A percentile compares a stretch with the other conserved stretches of the same genome.
phyloP scores from a whole-genome alignment of 2,113 vertebrate genomes.

The Piaya cayana region DNA sequence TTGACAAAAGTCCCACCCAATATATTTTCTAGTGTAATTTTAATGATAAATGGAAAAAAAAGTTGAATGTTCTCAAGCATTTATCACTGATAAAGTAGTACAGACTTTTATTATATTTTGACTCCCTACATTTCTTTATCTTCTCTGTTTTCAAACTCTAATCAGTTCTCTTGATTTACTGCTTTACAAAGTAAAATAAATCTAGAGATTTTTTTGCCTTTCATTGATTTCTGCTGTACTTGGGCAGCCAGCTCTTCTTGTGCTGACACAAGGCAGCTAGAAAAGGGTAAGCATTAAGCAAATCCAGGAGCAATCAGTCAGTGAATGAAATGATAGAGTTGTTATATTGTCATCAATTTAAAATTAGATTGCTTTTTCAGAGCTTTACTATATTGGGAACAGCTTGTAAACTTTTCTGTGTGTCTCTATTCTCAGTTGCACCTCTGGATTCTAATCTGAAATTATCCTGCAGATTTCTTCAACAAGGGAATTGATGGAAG shows the following conservation, averaged over 20 bases:
- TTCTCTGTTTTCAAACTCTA: not conserved
- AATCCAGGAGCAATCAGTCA: slow-evolving; percentile 35
- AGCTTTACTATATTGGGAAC: not conserved
- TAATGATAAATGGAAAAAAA: not conserved
- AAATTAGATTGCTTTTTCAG: slow-evolving; percentile 39
- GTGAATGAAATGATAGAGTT: slow-evolving; percentile 12
- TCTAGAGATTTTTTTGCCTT: not conserved
- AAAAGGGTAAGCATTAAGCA: not conserved
- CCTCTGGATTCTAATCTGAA: not conserved
- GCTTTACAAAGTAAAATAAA: not conserved
- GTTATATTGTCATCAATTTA: not conserved
- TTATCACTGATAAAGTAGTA: not conserved
- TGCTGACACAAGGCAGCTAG: not conserved
- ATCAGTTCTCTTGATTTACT: not conserved
- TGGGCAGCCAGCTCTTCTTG: not conserved
- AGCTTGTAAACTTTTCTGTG: not conserved
- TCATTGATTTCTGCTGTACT: not conserved
- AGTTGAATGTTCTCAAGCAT: not conserved
- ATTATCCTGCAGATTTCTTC: not conserved
- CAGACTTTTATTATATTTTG: not conserved
- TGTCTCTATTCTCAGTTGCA: not conserved
- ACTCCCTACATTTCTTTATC: not conserved
- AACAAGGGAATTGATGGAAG: not conserved
- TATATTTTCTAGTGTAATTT: not conserved
- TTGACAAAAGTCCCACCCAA: not conserved